phyloP scores from a whole-genome alignment of 1,140 invertebrate species.

The Drosophila prosaltans region DNA sequence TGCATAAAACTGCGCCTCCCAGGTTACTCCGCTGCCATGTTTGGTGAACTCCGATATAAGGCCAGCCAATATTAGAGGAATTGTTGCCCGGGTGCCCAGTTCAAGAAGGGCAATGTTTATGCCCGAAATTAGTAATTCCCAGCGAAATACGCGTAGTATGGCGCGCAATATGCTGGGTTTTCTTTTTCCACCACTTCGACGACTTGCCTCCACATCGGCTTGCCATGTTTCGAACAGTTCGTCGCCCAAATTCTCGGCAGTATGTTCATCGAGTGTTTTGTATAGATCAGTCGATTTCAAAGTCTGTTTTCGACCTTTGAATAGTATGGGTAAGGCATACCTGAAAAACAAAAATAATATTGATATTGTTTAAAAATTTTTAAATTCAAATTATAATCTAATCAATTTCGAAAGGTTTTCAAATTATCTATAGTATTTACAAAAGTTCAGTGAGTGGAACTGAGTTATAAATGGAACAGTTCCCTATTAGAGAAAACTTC shows the following conservation, averaged over 20 bases:
- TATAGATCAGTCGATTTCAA: slow-evolving; percentile 85
- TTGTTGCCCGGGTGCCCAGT: slow-evolving; percentile 83
- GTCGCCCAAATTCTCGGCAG: slow-evolving; percentile 76
- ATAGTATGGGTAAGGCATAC: slow-evolving; percentile 84
- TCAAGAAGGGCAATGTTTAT: slow-evolving; percentile 46
- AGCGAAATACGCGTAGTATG: slow-evolving; percentile 64
- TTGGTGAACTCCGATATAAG: slow-evolving; percentile 84
- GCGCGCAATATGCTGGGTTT: slow-evolving; percentile 56
- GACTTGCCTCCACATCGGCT: slow-evolving; percentile 39
- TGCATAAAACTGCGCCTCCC: slow-evolving; percentile 85
- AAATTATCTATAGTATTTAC: too few species aligned
- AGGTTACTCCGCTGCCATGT: slow-evolving; percentile 76
- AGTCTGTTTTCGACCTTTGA: slow-evolving; percentile 84
- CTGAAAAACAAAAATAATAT: slow-evolving; percentile 53
- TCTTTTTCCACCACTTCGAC: slow-evolving; percentile 22
- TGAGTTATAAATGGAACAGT: too few species aligned
- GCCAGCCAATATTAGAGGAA: slow-evolving; percentile 69
- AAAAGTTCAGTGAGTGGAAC: too few species aligned
- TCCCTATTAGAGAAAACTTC: too few species aligned
- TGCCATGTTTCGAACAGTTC: slow-evolving; percentile 58
- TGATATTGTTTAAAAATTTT: not conserved
- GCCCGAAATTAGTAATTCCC: slow-evolving; percentile 53
- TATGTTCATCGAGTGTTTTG: slow-evolving; percentile 85
- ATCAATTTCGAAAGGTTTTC: not conserved
- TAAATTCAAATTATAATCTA: not conserved